Conservation (phyloP, 2,888 invertebrate species). For the Drosophila aldrichi region DNA sequence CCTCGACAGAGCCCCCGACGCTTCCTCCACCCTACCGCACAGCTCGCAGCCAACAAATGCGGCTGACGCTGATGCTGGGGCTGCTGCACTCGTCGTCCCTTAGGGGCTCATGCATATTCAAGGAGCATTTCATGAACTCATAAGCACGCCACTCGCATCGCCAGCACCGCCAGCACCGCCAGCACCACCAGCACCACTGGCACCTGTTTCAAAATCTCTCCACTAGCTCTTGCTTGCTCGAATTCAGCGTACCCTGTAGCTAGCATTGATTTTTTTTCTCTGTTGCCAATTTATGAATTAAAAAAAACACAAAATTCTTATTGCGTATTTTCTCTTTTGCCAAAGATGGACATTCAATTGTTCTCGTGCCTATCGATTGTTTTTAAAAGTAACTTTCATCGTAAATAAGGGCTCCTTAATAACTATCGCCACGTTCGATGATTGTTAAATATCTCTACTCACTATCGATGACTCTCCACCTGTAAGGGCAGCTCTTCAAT, state of each 20-base stretch:
- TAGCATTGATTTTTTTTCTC: background rate
- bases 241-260: constrained; percentile 9
- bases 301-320: no score
- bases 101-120: constrained; percentile 78
- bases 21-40: background rate
- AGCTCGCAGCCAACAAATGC: constrained; percentile 18
- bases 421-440: no score
- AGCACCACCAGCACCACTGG: constrained; percentile 19
- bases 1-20: background rate
- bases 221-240: background rate
- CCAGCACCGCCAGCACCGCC: background rate
- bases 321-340: no score
- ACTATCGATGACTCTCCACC: no score
- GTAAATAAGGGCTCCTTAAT: no score
- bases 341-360: no score
- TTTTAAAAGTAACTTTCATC: no score
- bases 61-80: constrained; percentile 16
- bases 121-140: constrained; percentile 76
- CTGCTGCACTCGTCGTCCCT: constrained; percentile 65
- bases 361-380: no score
- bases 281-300: no score
- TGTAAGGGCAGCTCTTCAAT: no score
- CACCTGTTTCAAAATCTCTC: constrained; percentile 9
- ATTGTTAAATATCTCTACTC: no score
- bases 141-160: constrained; percentile 68